Base-by-base conservation (phyloP, 2,888 invertebrate species). In the Patella depressa region DNA sequence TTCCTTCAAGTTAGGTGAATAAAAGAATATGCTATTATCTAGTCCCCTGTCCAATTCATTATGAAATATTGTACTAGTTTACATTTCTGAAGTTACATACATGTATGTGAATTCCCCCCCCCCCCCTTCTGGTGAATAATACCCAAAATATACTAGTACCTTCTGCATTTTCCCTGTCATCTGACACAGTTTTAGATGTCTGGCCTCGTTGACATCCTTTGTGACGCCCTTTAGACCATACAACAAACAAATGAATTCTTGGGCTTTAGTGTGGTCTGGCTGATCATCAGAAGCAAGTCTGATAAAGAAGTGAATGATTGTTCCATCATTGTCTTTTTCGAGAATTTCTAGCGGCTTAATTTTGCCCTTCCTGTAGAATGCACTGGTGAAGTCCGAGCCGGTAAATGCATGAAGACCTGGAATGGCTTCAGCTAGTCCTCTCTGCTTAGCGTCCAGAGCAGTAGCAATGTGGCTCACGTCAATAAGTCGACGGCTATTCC, bases 331-430 rank as follows among this genome's bases (percentile, higher is more conserved):
- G 5, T 76, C 76, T 29, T 76, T 71, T 15, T 72, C 71, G 9
- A 24, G 72, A 24, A 72, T 24, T 53, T 34, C 53, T 24, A 76
- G 53, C 17, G 55, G 76, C 24, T 72, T 76, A 11, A 72, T 45
- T 54, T 76, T 72, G 29, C 76, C 76, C 72, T 76, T 76, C 17
- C 76, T 17, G 45, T 76, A 72, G 76, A 76, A 76, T 34, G 76
- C 53, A 24, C 71, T 54, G 29, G 76, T 76, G 17, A 72, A 76
- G 55, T 76, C 76, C 0, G 19, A 72, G 72, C 72, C 72, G 2
- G 76, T 76, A 72, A 72, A 59, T 24, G 76, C 76, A 72, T 76
- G 72, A n/a, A 76, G 34, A n/a, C 55, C 76, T 72, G 65, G 71
- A 53, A 76, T 53, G 12, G 72, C 71, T 17, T n/a, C 15, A n/a